phyloP scores from a whole-genome alignment of 2,113 vertebrate genomes.

The Clinocottus analis region DNA sequence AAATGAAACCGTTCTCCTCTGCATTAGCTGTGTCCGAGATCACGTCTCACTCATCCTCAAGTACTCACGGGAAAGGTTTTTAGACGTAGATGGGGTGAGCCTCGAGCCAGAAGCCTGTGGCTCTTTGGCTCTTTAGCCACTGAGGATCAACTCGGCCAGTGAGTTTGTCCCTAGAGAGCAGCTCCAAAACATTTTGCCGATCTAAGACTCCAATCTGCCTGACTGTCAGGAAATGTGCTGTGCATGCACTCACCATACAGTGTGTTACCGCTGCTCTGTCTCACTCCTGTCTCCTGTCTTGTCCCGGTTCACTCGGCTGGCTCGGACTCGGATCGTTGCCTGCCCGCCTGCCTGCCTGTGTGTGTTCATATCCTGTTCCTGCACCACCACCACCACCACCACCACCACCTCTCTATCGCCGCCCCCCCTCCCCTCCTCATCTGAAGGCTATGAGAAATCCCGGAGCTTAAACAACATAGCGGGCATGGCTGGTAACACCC shows the following conservation, averaged over 20 bases:
- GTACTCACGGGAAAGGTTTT: neutral
- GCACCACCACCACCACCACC: slow-evolving; percentile 79
- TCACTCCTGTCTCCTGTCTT: slow-evolving; percentile 85
- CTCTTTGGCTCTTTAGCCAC: slow-evolving; percentile 17
- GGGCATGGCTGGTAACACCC: slow-evolving; percentile 91
- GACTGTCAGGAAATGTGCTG: slow-evolving; percentile 43
- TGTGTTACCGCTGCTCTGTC: slow-evolving; percentile 82
- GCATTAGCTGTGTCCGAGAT: neutral
- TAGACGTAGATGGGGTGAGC: neutral
- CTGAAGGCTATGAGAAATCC: slow-evolving; percentile 96
- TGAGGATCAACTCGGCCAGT: neutral
- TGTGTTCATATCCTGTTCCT: slow-evolving; percentile 84
- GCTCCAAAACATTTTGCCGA: neutral
- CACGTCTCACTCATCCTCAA: neutral
- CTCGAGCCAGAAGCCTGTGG: neutral
- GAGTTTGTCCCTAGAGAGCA: slow-evolving; percentile 14
- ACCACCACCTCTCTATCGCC: slow-evolving; percentile 82
- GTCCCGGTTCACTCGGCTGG: slow-evolving; percentile 85
- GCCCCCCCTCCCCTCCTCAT: slow-evolving; percentile 31
- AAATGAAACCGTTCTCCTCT: neutral
- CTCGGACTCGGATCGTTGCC: slow-evolving; percentile 84
- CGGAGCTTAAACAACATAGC: slow-evolving; percentile 98
- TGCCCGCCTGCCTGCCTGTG: slow-evolving; percentile 64
- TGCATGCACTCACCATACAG: slow-evolving; percentile 64
- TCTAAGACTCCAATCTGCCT: slow-evolving; percentile 8